Conservation (phyloP, 2,113 vertebrate genomes). For the Otolemur garnettii region DNA sequence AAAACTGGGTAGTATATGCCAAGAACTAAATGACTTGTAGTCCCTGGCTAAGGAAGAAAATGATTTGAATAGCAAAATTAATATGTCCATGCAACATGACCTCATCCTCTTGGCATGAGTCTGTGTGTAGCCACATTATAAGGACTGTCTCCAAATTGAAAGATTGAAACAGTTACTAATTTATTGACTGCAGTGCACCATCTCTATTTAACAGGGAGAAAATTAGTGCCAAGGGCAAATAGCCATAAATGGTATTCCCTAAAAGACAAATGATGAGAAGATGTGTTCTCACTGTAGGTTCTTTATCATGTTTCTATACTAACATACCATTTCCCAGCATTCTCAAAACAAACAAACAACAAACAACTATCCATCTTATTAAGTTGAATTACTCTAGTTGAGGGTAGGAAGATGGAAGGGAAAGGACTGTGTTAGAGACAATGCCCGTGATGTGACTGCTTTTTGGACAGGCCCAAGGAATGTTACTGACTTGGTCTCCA, state of each 20-base stretch:
- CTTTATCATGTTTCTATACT: background rate
- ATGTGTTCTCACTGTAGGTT: background rate
- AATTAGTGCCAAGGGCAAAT: constrained; percentile 4
- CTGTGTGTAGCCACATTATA: constrained; percentile 22
- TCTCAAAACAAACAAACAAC: background rate
- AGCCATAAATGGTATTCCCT: background rate
- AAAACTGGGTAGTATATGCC: background rate
- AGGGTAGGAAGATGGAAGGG: background rate
- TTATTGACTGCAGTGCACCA: background rate
- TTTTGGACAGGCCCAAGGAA: background rate
- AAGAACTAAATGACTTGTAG: constrained; percentile 46
- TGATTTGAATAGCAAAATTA: constrained; percentile 33
- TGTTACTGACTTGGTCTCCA: background rate
- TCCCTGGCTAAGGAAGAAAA: background rate
- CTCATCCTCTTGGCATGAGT: constrained; percentile 61
- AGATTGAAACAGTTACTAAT: constrained; percentile 52
- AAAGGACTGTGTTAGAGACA: background rate
- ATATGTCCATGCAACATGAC: constrained; percentile 53
- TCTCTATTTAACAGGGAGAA: background rate
- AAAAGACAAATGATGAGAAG: constrained; percentile 7
- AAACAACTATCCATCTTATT: background rate
- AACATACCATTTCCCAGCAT: background rate
- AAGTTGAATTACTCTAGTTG: background rate
- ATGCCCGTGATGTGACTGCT: background rate
- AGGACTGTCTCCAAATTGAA: background rate